phyloP scores from a whole-genome alignment of 2,888 invertebrate species.

The Synergus gifuensis region DNA sequence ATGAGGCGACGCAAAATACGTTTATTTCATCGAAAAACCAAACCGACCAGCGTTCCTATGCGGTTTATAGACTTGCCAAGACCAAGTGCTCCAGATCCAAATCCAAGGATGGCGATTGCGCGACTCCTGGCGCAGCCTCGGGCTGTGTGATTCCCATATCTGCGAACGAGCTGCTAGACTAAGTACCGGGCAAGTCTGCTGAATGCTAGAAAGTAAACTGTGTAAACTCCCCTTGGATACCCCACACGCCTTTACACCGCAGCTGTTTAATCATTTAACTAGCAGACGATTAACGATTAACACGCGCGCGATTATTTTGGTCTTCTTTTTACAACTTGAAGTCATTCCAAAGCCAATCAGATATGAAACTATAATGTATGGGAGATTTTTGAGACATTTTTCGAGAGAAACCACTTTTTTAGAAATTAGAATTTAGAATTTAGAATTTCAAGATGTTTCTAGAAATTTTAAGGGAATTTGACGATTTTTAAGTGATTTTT shows the following conservation, averaged over 20 bases:
- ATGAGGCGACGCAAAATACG: slow-evolving; percentile 36
- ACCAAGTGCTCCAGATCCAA: slow-evolving; percentile 71
- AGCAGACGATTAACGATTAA: too few species aligned
- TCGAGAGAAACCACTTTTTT: too few species aligned
- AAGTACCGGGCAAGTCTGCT: slow-evolving; percentile 46
- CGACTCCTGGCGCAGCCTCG: slow-evolving; percentile 62
- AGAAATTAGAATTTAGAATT: too few species aligned
- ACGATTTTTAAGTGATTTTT: too few species aligned
- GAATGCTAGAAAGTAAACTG: slow-evolving; percentile 64
- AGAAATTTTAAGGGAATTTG: too few species aligned
- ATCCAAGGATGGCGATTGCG: slow-evolving; percentile 73
- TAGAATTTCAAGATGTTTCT: too few species aligned
- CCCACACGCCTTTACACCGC: slow-evolving; percentile 58
- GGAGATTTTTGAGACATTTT: too few species aligned
- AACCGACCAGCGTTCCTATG: slow-evolving; percentile 50
- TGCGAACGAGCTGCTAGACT: slow-evolving; percentile 56
- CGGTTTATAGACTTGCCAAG: slow-evolving; percentile 52
- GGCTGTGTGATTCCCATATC: slow-evolving; percentile 73
- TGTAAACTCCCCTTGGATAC: slow-evolving; percentile 49
- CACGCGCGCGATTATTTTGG: too few species aligned
- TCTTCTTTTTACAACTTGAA: too few species aligned
- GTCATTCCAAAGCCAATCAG: too few species aligned
- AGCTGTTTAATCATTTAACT: slow-evolving; percentile 67
- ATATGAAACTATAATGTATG: too few species aligned
- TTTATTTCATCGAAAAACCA: slow-evolving; percentile 46